These are phyloP conservation scores for Melanchra persicariae DNA, from an alignment of 2,888 invertebrate species.

Conservation along the genomic window DNA sequence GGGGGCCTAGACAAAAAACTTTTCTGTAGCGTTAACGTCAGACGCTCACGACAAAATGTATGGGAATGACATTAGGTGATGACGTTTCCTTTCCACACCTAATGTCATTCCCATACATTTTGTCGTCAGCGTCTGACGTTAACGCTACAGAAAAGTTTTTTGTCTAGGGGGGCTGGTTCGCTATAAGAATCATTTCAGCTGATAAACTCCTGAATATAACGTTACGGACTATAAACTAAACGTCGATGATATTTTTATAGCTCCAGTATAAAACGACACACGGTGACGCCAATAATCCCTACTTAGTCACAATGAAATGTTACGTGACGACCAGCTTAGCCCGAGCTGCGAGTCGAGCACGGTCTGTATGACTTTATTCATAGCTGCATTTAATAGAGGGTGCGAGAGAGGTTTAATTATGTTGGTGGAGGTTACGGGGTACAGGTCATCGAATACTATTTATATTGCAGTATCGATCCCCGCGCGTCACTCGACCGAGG, in stretches of 20 bases:
- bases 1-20: no score
- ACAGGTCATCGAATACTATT: conserved; percentile 75
- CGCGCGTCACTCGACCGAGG: conserved; percentile 14
- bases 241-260: conserved; percentile 27
- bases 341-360: conserved; percentile 16
- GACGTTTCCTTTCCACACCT: no score
- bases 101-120: no score
- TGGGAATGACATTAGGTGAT: no score
- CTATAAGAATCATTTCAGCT: neutral
- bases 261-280: conserved; percentile 18
- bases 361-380: conserved; percentile 7
- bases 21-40: no score
- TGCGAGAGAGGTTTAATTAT: conserved; percentile 28
- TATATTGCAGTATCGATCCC: conserved; percentile 77
- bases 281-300: conserved; percentile 47
- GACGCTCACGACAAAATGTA: no score
- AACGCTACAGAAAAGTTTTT: no score
- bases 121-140: no score
- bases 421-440: conserved; percentile 27
- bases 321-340: conserved; percentile 27
- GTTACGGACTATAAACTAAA: conserved; percentile 1
- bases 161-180: no score
- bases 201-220: neutral
- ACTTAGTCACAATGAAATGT: conserved; percentile 47
- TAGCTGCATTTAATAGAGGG: neutral